phyloP scores from a whole-genome alignment of 2,797 vertebrate genomes.

The Sebastes nivosus region DNA sequence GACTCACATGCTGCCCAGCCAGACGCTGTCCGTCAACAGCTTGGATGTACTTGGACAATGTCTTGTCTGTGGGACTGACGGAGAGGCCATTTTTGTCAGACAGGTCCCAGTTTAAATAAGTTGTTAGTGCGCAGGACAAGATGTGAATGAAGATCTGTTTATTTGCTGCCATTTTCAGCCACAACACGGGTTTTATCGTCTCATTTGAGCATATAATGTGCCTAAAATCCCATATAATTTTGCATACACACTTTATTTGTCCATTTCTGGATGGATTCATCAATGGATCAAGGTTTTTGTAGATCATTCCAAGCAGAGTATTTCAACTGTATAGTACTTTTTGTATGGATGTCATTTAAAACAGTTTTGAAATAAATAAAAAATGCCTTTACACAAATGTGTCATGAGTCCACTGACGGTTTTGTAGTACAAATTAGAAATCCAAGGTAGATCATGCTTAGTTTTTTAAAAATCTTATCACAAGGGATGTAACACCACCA shows the following conservation, averaged over 20 bases:
- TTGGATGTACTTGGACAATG: constrained; percentile 93
- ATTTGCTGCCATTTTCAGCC: constrained; percentile 7
- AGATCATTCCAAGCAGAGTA: constrained; percentile 7
- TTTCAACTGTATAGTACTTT: constrained; percentile 1
- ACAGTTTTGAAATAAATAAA: constrained; percentile 38
- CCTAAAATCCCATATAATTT: background rate
- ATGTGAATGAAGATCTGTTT: constrained; percentile 2
- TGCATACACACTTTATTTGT: background rate
- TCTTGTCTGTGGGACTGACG: constrained; percentile 95
- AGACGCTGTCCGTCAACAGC: constrained; percentile 94
- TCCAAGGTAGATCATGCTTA: background rate
- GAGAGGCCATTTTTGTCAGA: constrained; percentile 94
- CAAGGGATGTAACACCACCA: background rate
- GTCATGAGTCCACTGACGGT: background rate
- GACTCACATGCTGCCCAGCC: constrained; percentile 92
- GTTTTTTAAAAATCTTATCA: background rate
- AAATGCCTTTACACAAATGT: constrained; percentile 18
- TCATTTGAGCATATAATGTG: background rate
- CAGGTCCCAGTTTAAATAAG: constrained; percentile 78
- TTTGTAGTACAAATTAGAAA: background rate
- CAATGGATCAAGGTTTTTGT: background rate
- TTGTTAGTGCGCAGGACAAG: background rate
- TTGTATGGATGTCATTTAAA: constrained; percentile 33
- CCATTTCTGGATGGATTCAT: background rate
- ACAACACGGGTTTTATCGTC: background rate